A percentile compares a stretch with the other conserved stretches of the same genome.
Evolutionary conservation across 1,140 invertebrate species (phyloP).

Genomic region (Carposina sasakii): DNA sequence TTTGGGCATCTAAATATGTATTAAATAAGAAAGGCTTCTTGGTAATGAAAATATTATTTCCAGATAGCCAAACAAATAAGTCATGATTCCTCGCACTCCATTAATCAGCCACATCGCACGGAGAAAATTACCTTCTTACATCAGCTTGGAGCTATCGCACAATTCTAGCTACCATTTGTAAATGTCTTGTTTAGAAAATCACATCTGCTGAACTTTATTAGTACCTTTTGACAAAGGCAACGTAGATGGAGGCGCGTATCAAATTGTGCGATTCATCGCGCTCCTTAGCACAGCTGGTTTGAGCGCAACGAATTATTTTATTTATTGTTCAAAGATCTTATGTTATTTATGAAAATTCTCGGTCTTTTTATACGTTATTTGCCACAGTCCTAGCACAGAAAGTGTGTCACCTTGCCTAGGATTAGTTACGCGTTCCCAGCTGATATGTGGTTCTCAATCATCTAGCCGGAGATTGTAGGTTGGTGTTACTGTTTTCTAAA

Average conservation of each 20-base stretch:
- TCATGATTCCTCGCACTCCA: too few species aligned
- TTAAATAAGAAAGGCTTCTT: too few species aligned
- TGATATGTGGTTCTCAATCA: slow-evolving; percentile 34
- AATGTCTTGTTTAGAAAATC: slow-evolving; percentile 68
- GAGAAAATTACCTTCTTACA: slow-evolving; percentile 50
- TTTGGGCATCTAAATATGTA: too few species aligned
- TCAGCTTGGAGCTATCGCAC: slow-evolving; percentile 26
- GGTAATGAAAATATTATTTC: too few species aligned
- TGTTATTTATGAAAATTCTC: slow-evolving; percentile 65
- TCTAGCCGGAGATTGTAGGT: slow-evolving; percentile 25
- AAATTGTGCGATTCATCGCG: slow-evolving; percentile 59
- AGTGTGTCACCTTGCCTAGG: slow-evolving; percentile 62
- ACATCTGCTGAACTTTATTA: slow-evolving; percentile 70
- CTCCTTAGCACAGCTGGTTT: slow-evolving; percentile 65
- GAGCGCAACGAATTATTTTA: slow-evolving; percentile 61
- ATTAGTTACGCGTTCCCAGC: slow-evolving; percentile 52
- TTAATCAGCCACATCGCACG: slow-evolving; percentile 35
- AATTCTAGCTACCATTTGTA: slow-evolving; percentile 53
- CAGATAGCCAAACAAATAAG: too few species aligned
- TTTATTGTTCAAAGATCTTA: slow-evolving; percentile 59
- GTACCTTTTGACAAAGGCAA: slow-evolving; percentile 58
- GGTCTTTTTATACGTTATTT: slow-evolving; percentile 39
- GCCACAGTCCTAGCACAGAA: slow-evolving; percentile 27
- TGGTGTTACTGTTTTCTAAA: too few species aligned
- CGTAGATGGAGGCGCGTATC: slow-evolving; percentile 67